phyloP scores from a whole-genome alignment of 2,113 vertebrate species.

The Nansenia antarctica region DNA sequence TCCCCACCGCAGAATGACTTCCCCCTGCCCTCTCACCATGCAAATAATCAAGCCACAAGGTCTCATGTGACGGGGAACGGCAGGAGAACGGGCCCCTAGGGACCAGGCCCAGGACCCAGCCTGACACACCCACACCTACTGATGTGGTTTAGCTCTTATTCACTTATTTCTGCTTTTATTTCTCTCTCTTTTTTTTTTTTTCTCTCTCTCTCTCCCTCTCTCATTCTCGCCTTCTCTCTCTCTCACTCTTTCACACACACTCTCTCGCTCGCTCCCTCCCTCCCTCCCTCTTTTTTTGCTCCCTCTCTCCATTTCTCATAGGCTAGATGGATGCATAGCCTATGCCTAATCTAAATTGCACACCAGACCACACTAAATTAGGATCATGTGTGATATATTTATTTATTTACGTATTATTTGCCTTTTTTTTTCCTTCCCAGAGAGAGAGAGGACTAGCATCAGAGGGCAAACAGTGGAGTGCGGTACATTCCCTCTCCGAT shows the following conservation, averaged over 20 bases:
- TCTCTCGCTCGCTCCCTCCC: too few relatives aligned
- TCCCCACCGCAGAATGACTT: slow-evolving; percentile 83
- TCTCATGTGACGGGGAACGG: slow-evolving; percentile 64
- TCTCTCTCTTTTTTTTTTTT: slow-evolving; percentile 47
- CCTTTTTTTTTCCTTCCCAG: slow-evolving; percentile 52
- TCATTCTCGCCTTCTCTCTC: too few relatives aligned
- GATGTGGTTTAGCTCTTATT: slow-evolving; percentile 86
- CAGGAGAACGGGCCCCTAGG: slow-evolving; percentile 69
- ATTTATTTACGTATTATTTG: slow-evolving; percentile 77
- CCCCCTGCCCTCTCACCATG: slow-evolving; percentile 72
- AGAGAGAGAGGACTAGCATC: slow-evolving; percentile 77
- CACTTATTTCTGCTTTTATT: slow-evolving; percentile 7
- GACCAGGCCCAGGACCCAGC: slow-evolving; percentile 78
- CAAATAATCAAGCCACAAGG: slow-evolving; percentile 30
- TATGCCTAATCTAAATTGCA: slow-evolving; percentile 89
- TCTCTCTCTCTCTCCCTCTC: slow-evolving; percentile 23
- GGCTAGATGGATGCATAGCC: slow-evolving; percentile 79
- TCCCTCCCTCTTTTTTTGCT: slow-evolving; percentile 13
- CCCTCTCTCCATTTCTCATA: slow-evolving; percentile 63
- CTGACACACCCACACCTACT: slow-evolving; percentile 89
- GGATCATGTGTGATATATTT: slow-evolving; percentile 83
- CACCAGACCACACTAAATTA: slow-evolving; percentile 90
- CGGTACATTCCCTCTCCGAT: neutral
- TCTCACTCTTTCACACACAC: neutral
- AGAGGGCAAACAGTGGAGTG: slow-evolving; percentile 79